phyloP scores from a whole-genome alignment of 2,113 vertebrate genomes.

The Dolichotis patagonum region DNA sequence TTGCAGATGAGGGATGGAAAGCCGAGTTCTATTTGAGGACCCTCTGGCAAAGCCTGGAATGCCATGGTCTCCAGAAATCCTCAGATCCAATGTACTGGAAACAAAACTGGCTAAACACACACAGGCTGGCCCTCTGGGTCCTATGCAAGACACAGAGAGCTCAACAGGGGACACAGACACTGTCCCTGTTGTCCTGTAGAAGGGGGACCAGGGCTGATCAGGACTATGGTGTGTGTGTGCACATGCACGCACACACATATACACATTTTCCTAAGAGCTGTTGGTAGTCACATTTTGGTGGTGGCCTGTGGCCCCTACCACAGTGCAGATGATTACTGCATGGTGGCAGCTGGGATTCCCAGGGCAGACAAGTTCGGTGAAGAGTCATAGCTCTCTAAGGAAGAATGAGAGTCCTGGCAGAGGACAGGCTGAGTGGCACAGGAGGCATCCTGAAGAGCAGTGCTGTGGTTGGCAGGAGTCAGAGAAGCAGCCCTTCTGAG shows the following conservation, averaged over 20 bases:
- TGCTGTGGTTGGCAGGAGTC: neutral
- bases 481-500: neutral
- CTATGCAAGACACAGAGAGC: neutral
- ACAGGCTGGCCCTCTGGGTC: rapidly evolving
- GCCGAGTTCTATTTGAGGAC: neutral
- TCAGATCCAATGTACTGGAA: neutral
- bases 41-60: too few species aligned
- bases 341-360: neutral
- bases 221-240: neutral
- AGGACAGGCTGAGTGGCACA: rapidly evolving
- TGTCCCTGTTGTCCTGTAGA: neutral
- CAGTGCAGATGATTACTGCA: neutral
- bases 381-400: neutral
- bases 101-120: rapidly evolving
- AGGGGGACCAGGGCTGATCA: rapidly evolving
- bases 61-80: neutral
- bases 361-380: neutral
- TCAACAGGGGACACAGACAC: neutral
- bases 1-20: neutral
- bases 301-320: neutral
- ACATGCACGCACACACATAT: too few species aligned
- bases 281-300: neutral
- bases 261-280: neutral
- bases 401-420: neutral
- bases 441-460: neutral